Conservation (phyloP, 2,888 invertebrate species). For the Atethmia centrago region DNA sequence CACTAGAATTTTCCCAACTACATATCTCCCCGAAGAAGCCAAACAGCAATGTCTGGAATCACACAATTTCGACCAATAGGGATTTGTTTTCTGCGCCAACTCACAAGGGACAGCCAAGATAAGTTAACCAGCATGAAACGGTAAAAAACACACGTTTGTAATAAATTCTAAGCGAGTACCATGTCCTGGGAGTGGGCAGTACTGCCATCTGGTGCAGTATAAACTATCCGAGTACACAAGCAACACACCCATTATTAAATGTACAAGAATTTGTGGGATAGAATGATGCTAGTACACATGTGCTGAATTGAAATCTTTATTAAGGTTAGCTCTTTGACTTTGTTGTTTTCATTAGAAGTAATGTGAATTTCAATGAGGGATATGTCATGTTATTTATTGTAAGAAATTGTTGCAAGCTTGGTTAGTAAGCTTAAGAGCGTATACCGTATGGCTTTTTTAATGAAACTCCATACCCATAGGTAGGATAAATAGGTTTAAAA, state of each 20-base stretch:
- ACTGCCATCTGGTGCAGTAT: conserved; percentile 54
- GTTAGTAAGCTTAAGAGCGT: not conserved
- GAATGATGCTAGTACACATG: conserved; percentile 35
- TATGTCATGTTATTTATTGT: conserved; percentile 3
- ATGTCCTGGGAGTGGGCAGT: conserved; percentile 32
- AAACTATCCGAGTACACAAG: conserved; percentile 49
- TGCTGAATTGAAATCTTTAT: conserved; percentile 41
- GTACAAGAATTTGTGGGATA: conserved; percentile 55
- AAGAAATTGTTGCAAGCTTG: not conserved
- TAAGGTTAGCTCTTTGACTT: conserved; percentile 40
- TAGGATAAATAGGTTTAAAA: no score
- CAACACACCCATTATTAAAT: conserved; percentile 40
- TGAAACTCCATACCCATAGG: no score
- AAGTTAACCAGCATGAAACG: conserved; percentile 45
- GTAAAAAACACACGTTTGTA: conserved; percentile 62
- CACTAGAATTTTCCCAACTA: conserved; percentile 5
- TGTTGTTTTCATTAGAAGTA: conserved; percentile 13
- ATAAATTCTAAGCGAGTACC: conserved; percentile 56
- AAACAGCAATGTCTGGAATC: conserved; percentile 37
- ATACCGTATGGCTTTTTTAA: no score
- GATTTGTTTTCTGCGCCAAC: conserved; percentile 38
- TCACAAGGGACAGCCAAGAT: conserved; percentile 46
- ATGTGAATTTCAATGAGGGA: conserved; percentile 1
- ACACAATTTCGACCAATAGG: conserved; percentile 32
- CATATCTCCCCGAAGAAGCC: conserved; percentile 23